Percentiles rank a stretch among this genome's conserved stretches.
Conservation (phyloP, 2,888 invertebrate species). For the Tenthredo notha region DNA sequence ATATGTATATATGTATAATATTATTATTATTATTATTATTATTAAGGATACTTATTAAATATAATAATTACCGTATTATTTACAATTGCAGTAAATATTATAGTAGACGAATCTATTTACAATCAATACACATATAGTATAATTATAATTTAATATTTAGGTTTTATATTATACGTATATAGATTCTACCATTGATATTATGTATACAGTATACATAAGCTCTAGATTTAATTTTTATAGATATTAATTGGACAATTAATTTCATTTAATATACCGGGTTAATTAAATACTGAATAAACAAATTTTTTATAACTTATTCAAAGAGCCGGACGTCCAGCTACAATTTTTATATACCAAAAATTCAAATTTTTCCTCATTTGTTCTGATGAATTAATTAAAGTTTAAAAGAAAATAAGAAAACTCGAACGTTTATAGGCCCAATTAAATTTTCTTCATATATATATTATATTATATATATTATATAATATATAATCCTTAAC, state of each 20-base stretch:
- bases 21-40: slow-evolving; percentile 41
- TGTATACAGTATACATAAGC: background rate
- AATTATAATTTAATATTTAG: too few species aligned
- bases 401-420: background rate
- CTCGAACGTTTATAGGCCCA: background rate
- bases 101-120: slow-evolving; percentile 26
- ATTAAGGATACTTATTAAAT: slow-evolving; percentile 35
- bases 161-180: background rate
- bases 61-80: background rate
- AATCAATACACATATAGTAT: slow-evolving; percentile 19
- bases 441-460: background rate
- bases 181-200: background rate
- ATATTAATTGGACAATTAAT: too few species aligned
- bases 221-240: background rate
- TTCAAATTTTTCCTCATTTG: background rate
- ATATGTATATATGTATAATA: slow-evolving; percentile 55
- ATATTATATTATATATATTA: background rate
- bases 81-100: background rate
- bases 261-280: background rate
- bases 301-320: background rate
- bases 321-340: too few species aligned
- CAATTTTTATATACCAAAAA: too few species aligned
- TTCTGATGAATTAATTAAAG: background rate
- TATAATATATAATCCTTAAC: background rate
- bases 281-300: background rate